A percentile compares a stretch with the other conserved stretches of the same genome.
Evolutionary conservation across 2,113 vertebrate species (phyloP).

Genomic region (Neofelis nebulosa): DNA sequence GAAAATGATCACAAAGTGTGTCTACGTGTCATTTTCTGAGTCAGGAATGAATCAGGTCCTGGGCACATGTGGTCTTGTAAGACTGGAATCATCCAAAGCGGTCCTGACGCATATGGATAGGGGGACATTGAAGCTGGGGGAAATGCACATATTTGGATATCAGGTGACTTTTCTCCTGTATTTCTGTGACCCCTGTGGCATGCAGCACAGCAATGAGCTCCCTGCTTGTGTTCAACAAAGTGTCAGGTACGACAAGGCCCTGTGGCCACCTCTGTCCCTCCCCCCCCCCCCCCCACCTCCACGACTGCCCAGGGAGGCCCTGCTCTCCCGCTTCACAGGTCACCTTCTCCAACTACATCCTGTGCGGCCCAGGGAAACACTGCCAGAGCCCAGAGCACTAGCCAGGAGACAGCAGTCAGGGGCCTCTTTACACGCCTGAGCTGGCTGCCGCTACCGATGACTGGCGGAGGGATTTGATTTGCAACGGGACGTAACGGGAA

Average conservation of each 20-base stretch:
- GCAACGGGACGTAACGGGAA: neutral
- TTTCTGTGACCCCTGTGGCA: neutral
- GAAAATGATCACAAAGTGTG: neutral
- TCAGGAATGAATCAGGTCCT: neutral
- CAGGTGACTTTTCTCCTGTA: neutral
- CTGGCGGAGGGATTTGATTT: neutral
- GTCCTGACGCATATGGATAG: neutral
- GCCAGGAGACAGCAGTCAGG: neutral
- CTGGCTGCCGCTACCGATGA: neutral
- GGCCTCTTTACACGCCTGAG: neutral
- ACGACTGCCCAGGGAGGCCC: rapidly evolving
- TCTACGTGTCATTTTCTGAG: neutral
- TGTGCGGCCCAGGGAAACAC: neutral
- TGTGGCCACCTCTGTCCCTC: neutral
- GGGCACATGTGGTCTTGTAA: neutral
- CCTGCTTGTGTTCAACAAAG: neutral
- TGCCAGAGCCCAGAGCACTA: neutral
- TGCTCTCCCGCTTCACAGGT: rapidly evolving
- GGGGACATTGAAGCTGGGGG: neutral
- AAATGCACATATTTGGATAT: neutral
- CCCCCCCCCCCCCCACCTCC: no score
- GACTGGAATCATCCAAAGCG: neutral
- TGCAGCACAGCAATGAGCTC: rapidly evolving
- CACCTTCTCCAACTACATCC: neutral
- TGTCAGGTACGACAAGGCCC: neutral